Evolutionary conservation across 2,113 vertebrate genomes (phyloP), one percentile per base, ranked within the genome.

Genomic region (Rhadina sibilatrix): DNA sequence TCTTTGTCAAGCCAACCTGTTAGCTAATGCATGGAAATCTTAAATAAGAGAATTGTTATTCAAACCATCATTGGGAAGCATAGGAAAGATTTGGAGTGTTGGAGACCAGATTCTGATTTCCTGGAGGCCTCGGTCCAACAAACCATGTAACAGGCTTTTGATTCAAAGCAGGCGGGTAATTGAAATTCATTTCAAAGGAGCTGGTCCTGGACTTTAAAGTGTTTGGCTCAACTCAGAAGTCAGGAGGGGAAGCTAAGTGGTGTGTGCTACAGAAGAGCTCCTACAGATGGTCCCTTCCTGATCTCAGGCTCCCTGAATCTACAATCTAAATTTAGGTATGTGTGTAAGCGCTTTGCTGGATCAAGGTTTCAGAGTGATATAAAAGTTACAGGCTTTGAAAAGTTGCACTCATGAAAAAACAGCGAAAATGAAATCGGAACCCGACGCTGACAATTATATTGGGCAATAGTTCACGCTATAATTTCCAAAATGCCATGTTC

Each of bases 101-200:
- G 3, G 60, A 90, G 76, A 88, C 63, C 72, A 94, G 85, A 90
- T 92, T 92, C 76, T 95, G 88, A 87, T 87, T 96, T 96, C 83
- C 92, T 93, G 83, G 86, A 96, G 83, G 86, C 88, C 88, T 46
- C 65, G 69, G 89, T 95, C 95, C 92, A 95, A 87, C 85, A 95
- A 89, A 84, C 83, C 77, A 90, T 82, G 80, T 90, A 94, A 90
- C 83, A 91, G 72, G 80, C 65, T 94, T 96, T 90, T 96, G 95
- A 93, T 95, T 97, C 90, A 95, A 96, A 96, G 93, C 86, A 96
- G 83, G 92, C 69, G 74, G 77, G 93, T 93, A 93, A 96, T 69
- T 96, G 93, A 97, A 96, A 95, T 90, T 90, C 71, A 57, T 96
- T 97, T 96, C 93, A 96, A 92, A 96, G 89, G 85, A 75, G 16